Percentiles rank a stretch among this genome's conserved stretches.
Evolutionary conservation across 2,797 vertebrate species (phyloP).

Genomic region (Lagodon rhomboides): DNA sequence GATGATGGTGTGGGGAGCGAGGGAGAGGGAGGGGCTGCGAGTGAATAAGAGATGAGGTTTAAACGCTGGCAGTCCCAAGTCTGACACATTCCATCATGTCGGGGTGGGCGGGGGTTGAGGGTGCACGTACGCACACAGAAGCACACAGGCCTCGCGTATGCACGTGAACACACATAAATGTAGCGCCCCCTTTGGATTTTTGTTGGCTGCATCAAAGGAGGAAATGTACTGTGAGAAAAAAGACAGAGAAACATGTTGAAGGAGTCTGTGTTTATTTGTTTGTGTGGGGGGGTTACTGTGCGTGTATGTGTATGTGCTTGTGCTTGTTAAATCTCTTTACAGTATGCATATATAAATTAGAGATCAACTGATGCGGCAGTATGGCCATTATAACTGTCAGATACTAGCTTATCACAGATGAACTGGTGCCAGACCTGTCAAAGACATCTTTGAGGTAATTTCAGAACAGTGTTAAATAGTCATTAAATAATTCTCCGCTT

Average conservation of each 20-base stretch:
- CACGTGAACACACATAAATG: slow-evolving; percentile 10
- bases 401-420: slow-evolving; percentile 9
- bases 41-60: slow-evolving; percentile 87
- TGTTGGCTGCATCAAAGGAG: slow-evolving; percentile 49
- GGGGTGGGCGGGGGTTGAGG: slow-evolving; percentile 31
- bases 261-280: slow-evolving; percentile 27
- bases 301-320: slow-evolving; percentile 5
- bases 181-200: slow-evolving; percentile 38
- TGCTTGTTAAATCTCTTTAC: slow-evolving; percentile 5
- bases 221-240: slow-evolving; percentile 34
- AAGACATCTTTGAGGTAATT: not conserved
- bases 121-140: slow-evolving; percentile 5
- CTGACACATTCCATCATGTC: slow-evolving; percentile 86
- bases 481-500: not conserved
- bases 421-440: not conserved
- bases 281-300: slow-evolving; percentile 11
- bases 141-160: not conserved
- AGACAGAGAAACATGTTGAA: slow-evolving; percentile 19
- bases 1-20: slow-evolving; percentile 61
- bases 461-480: not conserved
- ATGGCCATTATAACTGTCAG: not conserved
- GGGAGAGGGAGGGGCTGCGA: slow-evolving; percentile 75
- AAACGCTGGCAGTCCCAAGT: slow-evolving; percentile 85
- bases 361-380: not conserved
- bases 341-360: slow-evolving; percentile 2